Base-by-base conservation (phyloP, 2,888 invertebrate genomes). In the Brenthis hecate region DNA sequence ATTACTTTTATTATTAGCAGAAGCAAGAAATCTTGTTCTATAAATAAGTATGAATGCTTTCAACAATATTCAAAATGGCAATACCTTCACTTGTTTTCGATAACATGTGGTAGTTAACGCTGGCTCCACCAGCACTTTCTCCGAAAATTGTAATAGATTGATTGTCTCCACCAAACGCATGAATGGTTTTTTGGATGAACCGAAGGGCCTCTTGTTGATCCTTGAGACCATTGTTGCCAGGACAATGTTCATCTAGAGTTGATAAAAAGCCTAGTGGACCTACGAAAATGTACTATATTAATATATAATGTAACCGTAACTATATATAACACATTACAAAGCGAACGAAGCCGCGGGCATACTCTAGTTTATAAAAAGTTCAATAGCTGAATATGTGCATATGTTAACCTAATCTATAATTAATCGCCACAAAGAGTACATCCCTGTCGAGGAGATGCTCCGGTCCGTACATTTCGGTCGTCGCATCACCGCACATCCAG, bases 401-500 rank as follows among this genome's bases (percentile, higher is more conserved):
- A 43, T 8, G 4, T 36, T 54, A 16, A 86, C 95, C 95, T 73
- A 95, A 88, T 85, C 96, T 94, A 78, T 95, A 96, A 80, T 96
- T 96, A 0, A 94, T 93, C 6, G 94, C 94, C 1, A 96, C 96
- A 13, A 96, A 90, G 11, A 96, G 82, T 1, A 96, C 91, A 75
- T 96, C 95, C 72, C 94, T 94, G 75, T 96, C 96, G 58, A 96
- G 85, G 2, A 96, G 85, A 76, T 93, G 94, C 72, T 96, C 94
- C 0, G 96, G 96, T 0, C 95, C 95, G 77, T 96, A 96, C 87
- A 94, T 95, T 2, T 88, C 81, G 1, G 94, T 94, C 62, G 95
- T 94, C 0, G 95, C 95, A 0, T 95, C 94, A 1, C 96, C 96
- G 69, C 95, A 95, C 80, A 96, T 93, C 95, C 95, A 96, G 3